Evolutionary conservation across 2,113 vertebrate species (phyloP), one percentile per base, ranked within the genome.

Genomic region (Bathybates hornii): DNA sequence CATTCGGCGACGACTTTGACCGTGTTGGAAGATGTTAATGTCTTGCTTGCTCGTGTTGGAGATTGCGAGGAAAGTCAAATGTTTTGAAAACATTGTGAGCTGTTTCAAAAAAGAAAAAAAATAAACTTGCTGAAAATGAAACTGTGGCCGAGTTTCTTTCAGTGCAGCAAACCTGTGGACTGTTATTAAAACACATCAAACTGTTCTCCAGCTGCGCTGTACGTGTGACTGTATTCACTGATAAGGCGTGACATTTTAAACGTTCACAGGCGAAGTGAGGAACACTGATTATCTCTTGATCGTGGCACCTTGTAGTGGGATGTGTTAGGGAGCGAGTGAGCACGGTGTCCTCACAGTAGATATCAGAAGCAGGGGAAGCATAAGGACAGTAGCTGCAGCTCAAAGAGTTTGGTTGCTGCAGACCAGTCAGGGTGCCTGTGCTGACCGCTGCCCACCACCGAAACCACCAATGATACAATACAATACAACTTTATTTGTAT

Each of bases 51-150:
- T 95, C 93, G 79, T 94, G 85, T 91, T 79, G 52, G 87, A 91
- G 91, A 90, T 94, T 91, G 87, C 87, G 84, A 92, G 84, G 91
- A 92, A 89, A 93, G 87, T 76, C 90, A 92, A 87, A 89, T 90
- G 89, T 89, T 86, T 84, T 86, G 90, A 94, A 91, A 94, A 90
- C 92, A 86, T 91, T 94, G 89, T 94, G 89, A 94, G 89, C 88
- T 95, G 93, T 96, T 96, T 95, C 89, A 91, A 94, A 79, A 95
- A 94, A 87, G 92, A 95, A 95, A 92, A 95, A 92, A 96, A 97
- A 96, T 97, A 97, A 97, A 96, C 82, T 90, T 90, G 82, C 89
- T 93, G 90, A 96, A 96, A 95, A 93, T 87, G 3, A 41, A 59
- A 87, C 79, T n/a, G 21, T 14, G 29, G 5, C 1, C 1, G 21